These are phyloP conservation scores for Sitta europaea DNA, from an alignment of 2,113 vertebrate species.

Conservation along the genomic window DNA sequence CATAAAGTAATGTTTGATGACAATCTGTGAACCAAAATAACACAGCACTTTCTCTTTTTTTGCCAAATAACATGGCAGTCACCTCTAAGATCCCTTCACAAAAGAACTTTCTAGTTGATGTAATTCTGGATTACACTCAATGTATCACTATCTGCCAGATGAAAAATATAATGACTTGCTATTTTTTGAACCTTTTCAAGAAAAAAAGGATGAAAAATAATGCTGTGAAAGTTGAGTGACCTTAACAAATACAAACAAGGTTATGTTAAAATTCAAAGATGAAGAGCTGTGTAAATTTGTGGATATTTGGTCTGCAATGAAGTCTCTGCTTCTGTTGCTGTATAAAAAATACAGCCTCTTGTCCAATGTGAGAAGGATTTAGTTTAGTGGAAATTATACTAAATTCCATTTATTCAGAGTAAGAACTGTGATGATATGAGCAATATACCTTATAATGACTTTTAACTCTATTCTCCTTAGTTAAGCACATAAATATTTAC, in stretches of 20 bases:
- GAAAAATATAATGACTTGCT: not conserved
- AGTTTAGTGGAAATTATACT: not conserved
- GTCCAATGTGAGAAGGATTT: not conserved
- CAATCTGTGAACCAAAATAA: not conserved
- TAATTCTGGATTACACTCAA: not conserved
- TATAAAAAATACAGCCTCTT: not conserved
- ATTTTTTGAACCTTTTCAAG: not conserved
- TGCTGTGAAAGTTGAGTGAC: not conserved
- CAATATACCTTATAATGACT: not conserved
- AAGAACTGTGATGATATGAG: not conserved
- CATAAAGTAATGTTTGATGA: not conserved
- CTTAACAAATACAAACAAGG: not conserved
- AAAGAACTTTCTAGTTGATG: not conserved
- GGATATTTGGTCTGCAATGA: not conserved
- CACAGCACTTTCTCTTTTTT: not conserved
- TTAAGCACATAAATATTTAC: not conserved
- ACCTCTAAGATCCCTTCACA: not conserved
- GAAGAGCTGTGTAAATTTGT: not conserved
- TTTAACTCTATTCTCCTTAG: not conserved
- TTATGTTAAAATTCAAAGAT: not conserved
- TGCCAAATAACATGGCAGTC: not conserved
- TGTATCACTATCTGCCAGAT: not conserved
- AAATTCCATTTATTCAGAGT: not conserved
- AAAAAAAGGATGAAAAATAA: not conserved
- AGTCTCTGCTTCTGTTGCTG: not conserved